These are phyloP conservation scores for Tenthredo livida DNA, from an alignment of 2,888 invertebrate genomes.

Conservation along the genomic window DNA sequence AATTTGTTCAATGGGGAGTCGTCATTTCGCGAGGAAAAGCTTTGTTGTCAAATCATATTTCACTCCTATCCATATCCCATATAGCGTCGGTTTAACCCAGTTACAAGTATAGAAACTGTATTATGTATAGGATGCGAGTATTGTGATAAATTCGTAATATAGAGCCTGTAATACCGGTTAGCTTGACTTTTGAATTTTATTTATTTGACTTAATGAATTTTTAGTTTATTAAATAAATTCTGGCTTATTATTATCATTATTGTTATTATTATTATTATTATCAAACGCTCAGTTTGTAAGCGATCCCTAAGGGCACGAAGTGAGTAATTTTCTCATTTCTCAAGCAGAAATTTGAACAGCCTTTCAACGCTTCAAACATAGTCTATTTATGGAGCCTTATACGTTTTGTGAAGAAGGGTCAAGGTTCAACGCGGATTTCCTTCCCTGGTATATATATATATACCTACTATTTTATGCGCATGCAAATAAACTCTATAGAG, in stretches of 20 bases:
- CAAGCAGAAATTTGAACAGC: not conserved
- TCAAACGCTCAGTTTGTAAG: not conserved
- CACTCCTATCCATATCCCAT: constrained; percentile 5
- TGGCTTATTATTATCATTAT: not conserved
- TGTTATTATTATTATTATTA: not conserved
- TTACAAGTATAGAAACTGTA: not conserved
- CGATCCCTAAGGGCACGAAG: not conserved
- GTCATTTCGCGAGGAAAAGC: not conserved
- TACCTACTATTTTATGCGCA: not conserved
- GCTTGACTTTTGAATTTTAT: not conserved
- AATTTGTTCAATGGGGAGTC: not conserved
- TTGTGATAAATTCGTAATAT: not conserved
- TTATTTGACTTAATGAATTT: not conserved
- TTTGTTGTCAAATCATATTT: constrained; percentile 33
- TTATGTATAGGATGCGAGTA: not conserved
- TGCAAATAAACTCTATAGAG: not conserved
- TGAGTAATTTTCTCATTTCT: constrained; percentile 18
- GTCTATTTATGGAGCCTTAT: constrained; percentile 33
- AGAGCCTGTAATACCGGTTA: not conserved
- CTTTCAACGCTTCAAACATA: constrained; percentile 25
- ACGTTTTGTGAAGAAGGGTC: constrained; percentile 29
- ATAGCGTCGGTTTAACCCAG: not conserved
- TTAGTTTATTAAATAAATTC: not conserved
- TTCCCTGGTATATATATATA: not conserved
- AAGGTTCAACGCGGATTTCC: constrained; percentile 13